Percentiles rank a stretch among this genome's conserved stretches.
These are phyloP conservation scores for Thecocarcelia acutangulata DNA, from an alignment of 2,888 invertebrate genomes.

Conservation along the genomic window DNA sequence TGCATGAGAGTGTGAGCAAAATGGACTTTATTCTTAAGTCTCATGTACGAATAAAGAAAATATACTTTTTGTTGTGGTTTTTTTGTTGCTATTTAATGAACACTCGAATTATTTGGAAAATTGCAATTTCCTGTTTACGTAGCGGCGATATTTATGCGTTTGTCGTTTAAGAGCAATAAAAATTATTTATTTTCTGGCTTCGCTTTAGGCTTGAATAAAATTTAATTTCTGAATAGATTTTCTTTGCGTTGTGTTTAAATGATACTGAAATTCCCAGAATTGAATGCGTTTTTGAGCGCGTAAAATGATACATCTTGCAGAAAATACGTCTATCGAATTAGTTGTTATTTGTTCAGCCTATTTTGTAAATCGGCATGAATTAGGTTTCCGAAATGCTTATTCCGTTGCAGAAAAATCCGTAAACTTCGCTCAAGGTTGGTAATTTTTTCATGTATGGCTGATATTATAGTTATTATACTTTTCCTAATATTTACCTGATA, in stretches of 20 bases:
- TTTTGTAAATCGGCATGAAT: too few species aligned
- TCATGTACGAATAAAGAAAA: constrained; percentile 3
- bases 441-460: too few species aligned
- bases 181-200: constrained; percentile 57
- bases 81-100: constrained; percentile 21
- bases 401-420: too few species aligned
- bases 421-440: too few species aligned
- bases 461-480: too few species aligned
- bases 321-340: too few species aligned
- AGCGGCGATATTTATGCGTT: constrained; percentile 21
- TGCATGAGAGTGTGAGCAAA: neutral
- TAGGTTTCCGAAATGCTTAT: too few species aligned
- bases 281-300: too few species aligned
- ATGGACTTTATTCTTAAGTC: constrained; percentile 23
- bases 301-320: too few species aligned
- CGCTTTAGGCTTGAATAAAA: neutral
- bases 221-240: neutral
- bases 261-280: too few species aligned
- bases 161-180: constrained; percentile 34
- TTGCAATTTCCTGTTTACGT: constrained; percentile 63
- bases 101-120: constrained; percentile 54
- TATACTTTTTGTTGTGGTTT: constrained; percentile 19
- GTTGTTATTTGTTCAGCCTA: too few species aligned
- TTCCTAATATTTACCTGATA: too few species aligned
- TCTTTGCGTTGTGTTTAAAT: neutral